A percentile compares a stretch with the other conserved stretches of the same genome.
phyloP scores from a whole-genome alignment of 2,113 vertebrate species.

The Rhadina sibilatrix region DNA sequence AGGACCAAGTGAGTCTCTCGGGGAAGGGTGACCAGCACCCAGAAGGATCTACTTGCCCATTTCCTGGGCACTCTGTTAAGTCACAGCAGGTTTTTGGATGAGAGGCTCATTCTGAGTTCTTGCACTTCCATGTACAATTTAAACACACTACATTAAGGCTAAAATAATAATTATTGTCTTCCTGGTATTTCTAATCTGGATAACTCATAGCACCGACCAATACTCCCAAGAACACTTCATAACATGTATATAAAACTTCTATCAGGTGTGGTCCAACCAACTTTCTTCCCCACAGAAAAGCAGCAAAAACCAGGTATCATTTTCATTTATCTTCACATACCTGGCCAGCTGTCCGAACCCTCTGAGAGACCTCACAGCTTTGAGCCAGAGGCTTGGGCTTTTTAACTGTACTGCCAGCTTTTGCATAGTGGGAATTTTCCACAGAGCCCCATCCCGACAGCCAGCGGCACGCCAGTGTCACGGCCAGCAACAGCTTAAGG shows the following conservation, averaged over 20 bases:
- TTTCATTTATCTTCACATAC: background rate
- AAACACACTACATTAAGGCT: background rate
- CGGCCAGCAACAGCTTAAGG: background rate
- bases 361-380: background rate
- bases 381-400: background rate
- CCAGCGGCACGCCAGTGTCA: background rate
- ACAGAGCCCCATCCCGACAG: background rate
- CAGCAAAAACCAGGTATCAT: background rate
- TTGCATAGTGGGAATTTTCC: background rate
- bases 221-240: background rate
- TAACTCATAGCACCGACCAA: background rate
- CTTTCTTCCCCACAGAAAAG: background rate
- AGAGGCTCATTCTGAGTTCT: background rate
- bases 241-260: background rate
- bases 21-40: background rate
- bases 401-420: background rate
- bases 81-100: background rate
- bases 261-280: background rate
- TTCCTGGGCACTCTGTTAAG: background rate
- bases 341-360: conserved; percentile 1
- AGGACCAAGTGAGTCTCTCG: background rate
- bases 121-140: background rate
- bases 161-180: background rate
- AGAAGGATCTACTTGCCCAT: background rate
- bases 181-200: background rate